Conservation (phyloP, 2,888 invertebrate species). For the Mamestra brassicae region DNA sequence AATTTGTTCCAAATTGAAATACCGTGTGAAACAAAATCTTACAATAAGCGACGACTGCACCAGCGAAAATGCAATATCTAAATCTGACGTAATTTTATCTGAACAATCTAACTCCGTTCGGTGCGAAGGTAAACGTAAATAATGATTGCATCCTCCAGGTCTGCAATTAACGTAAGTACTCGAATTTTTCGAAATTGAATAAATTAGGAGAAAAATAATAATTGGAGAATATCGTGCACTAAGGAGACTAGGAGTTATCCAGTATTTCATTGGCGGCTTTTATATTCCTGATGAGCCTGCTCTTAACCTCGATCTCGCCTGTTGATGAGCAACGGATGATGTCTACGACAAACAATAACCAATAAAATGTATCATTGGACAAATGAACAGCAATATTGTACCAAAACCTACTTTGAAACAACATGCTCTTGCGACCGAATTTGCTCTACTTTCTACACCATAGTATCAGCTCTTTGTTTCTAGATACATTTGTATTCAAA, state of each 20-base stretch:
- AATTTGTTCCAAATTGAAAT: conserved; percentile 53
- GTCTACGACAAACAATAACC: neutral
- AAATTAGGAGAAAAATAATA: conserved; percentile 6
- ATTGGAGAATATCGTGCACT: neutral
- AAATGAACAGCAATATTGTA: conserved; percentile 7
- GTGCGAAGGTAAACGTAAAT: conserved; percentile 24
- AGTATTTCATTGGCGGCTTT: neutral
- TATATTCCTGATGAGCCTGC: neutral
- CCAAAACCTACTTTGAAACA: conserved; percentile 1
- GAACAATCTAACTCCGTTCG: conserved; percentile 4
- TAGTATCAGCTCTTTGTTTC: neutral
- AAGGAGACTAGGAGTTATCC: neutral
- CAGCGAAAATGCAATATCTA: conserved; percentile 17
- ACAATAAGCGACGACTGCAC: conserved; percentile 37
- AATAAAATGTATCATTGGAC: neutral
- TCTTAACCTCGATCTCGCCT: neutral
- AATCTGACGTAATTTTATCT: conserved; percentile 30
- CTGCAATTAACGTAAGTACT: neutral
- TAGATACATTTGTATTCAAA: conserved; percentile 30
- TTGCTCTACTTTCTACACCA: conserved; percentile 26
- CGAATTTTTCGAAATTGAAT: neutral
- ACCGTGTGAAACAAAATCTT: conserved; percentile 63
- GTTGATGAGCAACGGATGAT: neutral
- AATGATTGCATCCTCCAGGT: conserved; percentile 15
- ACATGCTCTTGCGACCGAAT: neutral